Evolutionary conservation across 2,113 vertebrate genomes (phyloP), one percentile per base, ranked within the genome.

Genomic region (Xiphorhynchus elegans): DNA sequence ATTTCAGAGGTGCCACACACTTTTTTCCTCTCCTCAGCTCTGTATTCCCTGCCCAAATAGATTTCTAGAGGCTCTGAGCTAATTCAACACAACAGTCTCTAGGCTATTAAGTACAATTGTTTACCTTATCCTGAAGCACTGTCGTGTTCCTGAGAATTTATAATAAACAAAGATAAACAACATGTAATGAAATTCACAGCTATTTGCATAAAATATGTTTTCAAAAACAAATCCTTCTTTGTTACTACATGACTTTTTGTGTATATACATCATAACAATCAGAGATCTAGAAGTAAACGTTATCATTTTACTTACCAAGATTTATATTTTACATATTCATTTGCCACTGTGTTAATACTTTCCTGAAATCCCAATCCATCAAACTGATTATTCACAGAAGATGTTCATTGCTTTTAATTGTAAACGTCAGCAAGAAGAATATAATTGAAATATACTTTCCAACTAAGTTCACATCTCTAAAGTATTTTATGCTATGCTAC

Each of bases 241-340:
- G 64, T 90, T 96, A 96, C 74, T 78, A 84, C 25, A 60, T 50
- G 74, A 52, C 17, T 59, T 90, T 69, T 82, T 56, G 37, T 75
- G 39, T 64, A 63, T 52, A 92, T 89, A 66, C 25, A 93, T 80
- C 63, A 68, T 44, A 93, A 52, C 12, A 89, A 64, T 78, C 85
- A 86, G 55, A 89, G 40, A 13, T 75, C 42, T 77, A 46, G 13
- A 95, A 86, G 52, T 49, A 92, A 55, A 96, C 91, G 69, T 77
- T 82, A 91, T 37, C 39, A 70, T 90, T 96, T 92, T 64, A 55
- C 64, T 42, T 90, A 59, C 42, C 66, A 63, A 93, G 84, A 79
- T 87, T 94, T 93, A 63, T 89, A 86, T 84, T 70, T 93, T 90
- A 87, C 81, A 63, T 93, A 46, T 88, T 94, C 76, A 89, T 96